phyloP scores from a whole-genome alignment of 1,140 invertebrate species.

The Dendroctonus valens region DNA sequence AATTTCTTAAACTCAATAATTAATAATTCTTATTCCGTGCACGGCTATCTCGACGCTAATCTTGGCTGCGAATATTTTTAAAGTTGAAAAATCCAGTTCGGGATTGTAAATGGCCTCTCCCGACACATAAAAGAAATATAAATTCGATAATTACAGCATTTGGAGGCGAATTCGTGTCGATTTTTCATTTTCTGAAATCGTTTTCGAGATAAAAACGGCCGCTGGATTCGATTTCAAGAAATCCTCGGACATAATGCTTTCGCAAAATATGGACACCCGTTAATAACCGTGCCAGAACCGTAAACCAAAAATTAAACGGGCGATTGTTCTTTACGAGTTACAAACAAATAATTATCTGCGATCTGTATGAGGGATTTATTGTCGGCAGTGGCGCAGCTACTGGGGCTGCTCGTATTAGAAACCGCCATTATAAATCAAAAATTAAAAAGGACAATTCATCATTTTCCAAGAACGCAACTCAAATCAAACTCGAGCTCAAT shows the following conservation, averaged over 20 bases:
- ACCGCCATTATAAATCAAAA: too few species aligned
- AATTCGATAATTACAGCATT: conserved; percentile 32
- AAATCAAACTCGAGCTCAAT: too few species aligned
- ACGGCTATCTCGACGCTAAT: conserved; percentile 30
- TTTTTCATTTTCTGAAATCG: conserved; percentile 32
- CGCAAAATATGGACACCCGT: conserved; percentile 21
- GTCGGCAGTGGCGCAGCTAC: too few species aligned
- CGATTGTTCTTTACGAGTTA: background rate
- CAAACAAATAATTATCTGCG: too few species aligned
- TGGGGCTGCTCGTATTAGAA: too few species aligned
- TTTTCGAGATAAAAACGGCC: conserved; percentile 15
- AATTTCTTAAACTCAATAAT: conserved; percentile 35
- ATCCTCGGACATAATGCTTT: conserved; percentile 1
- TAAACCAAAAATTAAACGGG: conserved; percentile 14
- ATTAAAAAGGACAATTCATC: too few species aligned
- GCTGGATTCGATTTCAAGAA: conserved; percentile 20
- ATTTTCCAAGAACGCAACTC: too few species aligned
- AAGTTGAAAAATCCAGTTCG: conserved; percentile 32
- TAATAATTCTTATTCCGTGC: conserved; percentile 35
- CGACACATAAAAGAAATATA: conserved; percentile 32
- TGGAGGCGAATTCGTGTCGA: conserved; percentile 24
- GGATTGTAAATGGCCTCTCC: conserved; percentile 22
- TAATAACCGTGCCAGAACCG: conserved; percentile 12
- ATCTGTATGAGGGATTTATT: too few species aligned
- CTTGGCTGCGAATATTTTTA: conserved; percentile 24